These are phyloP conservation scores for Ploceus nigricollis DNA, from an alignment of 2,113 vertebrate genomes.

Conservation along the genomic window DNA sequence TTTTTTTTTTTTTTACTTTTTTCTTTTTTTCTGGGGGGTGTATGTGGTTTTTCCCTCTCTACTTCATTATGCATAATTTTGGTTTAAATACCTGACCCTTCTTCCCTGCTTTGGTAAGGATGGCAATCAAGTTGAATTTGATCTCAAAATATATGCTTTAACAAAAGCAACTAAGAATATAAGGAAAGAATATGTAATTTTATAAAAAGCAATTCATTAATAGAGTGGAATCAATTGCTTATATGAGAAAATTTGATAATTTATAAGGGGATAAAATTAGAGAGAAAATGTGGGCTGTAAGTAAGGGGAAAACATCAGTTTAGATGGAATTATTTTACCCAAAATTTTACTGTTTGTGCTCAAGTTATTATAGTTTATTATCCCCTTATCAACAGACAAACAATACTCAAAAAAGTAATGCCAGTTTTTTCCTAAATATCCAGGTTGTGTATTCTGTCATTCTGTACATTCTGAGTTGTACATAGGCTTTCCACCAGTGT, in stretches of 20 bases:
- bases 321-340: not conserved
- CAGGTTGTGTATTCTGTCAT: rapidly evolving
- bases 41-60: not conserved
- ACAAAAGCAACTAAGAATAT: not conserved
- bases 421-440: not conserved
- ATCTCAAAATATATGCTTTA: not conserved
- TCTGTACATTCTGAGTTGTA: rapidly evolving
- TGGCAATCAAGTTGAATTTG: not conserved
- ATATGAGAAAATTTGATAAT: not conserved
- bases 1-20: not conserved
- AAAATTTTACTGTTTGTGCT: not conserved
- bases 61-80: not conserved
- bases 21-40: not conserved
- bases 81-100: not conserved
- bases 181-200: not conserved
- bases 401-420: not conserved
- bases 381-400: not conserved
- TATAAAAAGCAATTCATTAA: not conserved
- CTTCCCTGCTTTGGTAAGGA: not conserved
- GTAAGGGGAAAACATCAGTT: not conserved
- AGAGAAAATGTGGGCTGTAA: rapidly evolving
- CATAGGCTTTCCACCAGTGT: rapidly evolving
- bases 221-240: not conserved
- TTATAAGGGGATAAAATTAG: not conserved
- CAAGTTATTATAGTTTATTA: not conserved